These are phyloP conservation scores for Porites lobata DNA, from an alignment of 92 coral and sea anemone genomes.

Conservation along the genomic window DNA sequence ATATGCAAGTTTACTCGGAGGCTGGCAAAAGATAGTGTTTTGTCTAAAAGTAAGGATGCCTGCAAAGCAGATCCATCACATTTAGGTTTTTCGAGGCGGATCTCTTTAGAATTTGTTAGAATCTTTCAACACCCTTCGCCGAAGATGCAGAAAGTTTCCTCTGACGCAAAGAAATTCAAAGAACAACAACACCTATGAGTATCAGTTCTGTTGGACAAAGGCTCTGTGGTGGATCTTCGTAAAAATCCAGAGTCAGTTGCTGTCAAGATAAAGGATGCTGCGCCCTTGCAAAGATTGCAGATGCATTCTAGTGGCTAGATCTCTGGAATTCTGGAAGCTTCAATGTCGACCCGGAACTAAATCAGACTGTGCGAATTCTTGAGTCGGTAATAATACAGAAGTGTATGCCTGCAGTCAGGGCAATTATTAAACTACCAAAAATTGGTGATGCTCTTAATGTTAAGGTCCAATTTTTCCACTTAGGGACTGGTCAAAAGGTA, in stretches of 20 bases:
- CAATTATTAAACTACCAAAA: no score
- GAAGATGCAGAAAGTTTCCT: slow-evolving; percentile 8
- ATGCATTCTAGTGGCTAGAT: slow-evolving; percentile 10
- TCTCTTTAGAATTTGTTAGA: slow-evolving; percentile 1
- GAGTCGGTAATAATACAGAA: no score
- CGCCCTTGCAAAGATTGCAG: background rate
- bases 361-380: no score
- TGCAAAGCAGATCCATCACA: slow-evolving; percentile 13
- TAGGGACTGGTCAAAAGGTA: no score
- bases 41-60: slow-evolving; percentile 31
- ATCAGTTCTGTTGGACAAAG: slow-evolving; percentile 27
- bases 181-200: background rate
- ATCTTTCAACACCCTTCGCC: slow-evolving; percentile 24
- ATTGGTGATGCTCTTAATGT: no score
- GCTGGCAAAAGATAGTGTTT: slow-evolving; percentile 32
- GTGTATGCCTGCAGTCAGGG: no score
- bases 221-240: slow-evolving; percentile 15
- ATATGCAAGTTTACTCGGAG: slow-evolving; percentile 49
- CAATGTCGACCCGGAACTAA: no score
- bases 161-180: slow-evolving; percentile 37
- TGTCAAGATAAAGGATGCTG: slow-evolving; percentile 16
- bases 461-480: no score
- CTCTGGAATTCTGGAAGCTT: background rate
- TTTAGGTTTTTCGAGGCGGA: slow-evolving; percentile 17
- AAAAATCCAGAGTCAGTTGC: slow-evolving; percentile 21